Percentiles rank a stretch among this genome's conserved stretches.
phyloP scores from a whole-genome alignment of 2,888 invertebrate genomes.

The Xylota segnis region DNA sequence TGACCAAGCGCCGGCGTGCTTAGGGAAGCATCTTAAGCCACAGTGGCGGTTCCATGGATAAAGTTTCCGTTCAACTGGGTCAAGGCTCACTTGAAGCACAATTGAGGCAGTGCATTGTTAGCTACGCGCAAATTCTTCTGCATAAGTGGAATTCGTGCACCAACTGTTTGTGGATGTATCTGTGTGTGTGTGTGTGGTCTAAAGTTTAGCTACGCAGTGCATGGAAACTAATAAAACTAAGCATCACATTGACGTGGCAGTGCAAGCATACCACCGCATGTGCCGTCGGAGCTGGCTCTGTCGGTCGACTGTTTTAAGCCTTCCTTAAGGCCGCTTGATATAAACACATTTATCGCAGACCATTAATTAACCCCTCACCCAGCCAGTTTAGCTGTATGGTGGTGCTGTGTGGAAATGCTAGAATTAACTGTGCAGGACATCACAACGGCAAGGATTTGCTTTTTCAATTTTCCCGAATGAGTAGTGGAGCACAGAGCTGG shows the following conservation, averaged over 20 bases:
- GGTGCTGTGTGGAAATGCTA: constrained; percentile 37
- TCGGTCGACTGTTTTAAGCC: constrained; percentile 35
- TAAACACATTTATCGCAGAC: constrained; percentile 73
- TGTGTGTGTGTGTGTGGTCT: constrained; percentile 25
- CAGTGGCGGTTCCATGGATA: constrained; percentile 47
- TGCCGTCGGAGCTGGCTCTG: constrained; percentile 13
- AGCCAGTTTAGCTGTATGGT: constrained; percentile 16
- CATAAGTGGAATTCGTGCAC: constrained; percentile 33
- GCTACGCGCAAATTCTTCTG: constrained; percentile 53
- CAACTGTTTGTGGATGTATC: constrained; percentile 1
- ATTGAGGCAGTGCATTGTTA: constrained; percentile 54
- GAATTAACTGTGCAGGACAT: constrained; percentile 71
- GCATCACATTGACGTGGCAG: constrained; percentile 42
- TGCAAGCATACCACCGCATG: not conserved
- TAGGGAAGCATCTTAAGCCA: constrained; percentile 59
- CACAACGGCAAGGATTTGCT: constrained; percentile 66
- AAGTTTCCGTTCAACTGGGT: constrained; percentile 65
- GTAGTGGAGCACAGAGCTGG: constrained; percentile 26
- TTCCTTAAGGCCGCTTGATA: constrained; percentile 59
- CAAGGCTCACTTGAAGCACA: constrained; percentile 68
- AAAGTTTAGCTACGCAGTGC: constrained; percentile 25
- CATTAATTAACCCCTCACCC: constrained; percentile 65
- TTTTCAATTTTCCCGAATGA: constrained; percentile 67
- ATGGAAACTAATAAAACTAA: constrained; percentile 46
- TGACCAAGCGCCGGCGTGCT: constrained; percentile 61